These are phyloP conservation scores for Lerema accius DNA, from an alignment of 1,140 invertebrate genomes.

Conservation along the genomic window DNA sequence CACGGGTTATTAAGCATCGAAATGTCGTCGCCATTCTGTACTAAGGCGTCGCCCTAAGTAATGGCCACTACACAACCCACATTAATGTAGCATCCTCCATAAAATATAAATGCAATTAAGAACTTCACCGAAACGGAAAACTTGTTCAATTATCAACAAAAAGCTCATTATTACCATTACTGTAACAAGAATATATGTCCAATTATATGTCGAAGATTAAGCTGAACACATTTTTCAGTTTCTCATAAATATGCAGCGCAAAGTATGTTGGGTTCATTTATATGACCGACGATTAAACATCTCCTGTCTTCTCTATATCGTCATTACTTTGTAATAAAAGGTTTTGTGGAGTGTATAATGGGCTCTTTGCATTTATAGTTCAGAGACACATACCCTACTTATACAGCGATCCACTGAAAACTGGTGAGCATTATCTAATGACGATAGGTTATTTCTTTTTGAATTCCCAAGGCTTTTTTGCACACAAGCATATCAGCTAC, in stretches of 20 bases:
- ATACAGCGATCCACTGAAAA: too few relatives aligned
- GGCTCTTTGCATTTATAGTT: too few relatives aligned
- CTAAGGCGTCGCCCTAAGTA: slow-evolving; percentile 63
- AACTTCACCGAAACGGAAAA: slow-evolving; percentile 33
- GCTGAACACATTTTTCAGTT: slow-evolving; percentile 11
- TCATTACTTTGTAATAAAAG: slow-evolving; percentile 14
- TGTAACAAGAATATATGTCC: slow-evolving; percentile 28
- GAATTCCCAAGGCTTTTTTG: too few relatives aligned
- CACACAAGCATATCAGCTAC: too few relatives aligned
- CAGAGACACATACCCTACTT: too few relatives aligned
- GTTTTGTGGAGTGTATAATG: too few relatives aligned
- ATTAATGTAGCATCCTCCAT: slow-evolving; percentile 43
- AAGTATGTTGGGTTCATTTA: slow-evolving; percentile 13
- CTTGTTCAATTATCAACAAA: slow-evolving; percentile 33
- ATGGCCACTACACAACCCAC: slow-evolving; percentile 48
- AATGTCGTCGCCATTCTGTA: slow-evolving; percentile 57
- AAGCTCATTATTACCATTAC: slow-evolving; percentile 31
- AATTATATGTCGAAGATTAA: slow-evolving; percentile 24
- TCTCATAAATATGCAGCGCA: slow-evolving; percentile 4
- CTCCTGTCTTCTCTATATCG: neutral
- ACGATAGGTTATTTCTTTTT: too few relatives aligned
- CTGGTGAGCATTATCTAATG: too few relatives aligned
- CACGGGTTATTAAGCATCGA: slow-evolving; percentile 72
- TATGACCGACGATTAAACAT: slow-evolving; percentile 10
- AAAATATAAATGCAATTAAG: slow-evolving; percentile 41